A percentile compares a stretch with the other conserved stretches of the same genome.
phyloP scores from a whole-genome alignment of 2,888 invertebrate genomes.

The Oithona nana region DNA sequence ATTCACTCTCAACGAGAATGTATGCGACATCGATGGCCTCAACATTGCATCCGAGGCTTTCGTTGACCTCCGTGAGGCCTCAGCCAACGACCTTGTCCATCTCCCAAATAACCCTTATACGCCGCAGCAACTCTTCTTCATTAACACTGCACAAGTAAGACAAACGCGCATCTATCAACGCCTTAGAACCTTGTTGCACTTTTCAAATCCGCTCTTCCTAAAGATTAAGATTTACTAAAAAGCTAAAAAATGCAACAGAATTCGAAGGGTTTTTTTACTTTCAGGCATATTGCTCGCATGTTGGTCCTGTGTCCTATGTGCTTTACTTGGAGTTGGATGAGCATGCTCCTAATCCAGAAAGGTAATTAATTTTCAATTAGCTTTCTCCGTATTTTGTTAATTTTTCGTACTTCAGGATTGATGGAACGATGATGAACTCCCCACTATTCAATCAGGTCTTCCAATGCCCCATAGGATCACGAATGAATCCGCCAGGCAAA shows the following conservation, averaged over 20 bases:
- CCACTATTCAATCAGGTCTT: conserved; percentile 3
- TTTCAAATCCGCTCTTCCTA: no score
- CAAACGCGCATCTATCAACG: no score
- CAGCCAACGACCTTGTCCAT: conserved; percentile 1
- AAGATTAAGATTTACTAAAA: no score
- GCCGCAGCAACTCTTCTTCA: conserved; percentile 9
- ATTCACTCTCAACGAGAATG: conserved; percentile 9
- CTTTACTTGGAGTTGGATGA: conserved; percentile 14
- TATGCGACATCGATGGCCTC: conserved; percentile 12
- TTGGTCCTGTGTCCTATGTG: conserved; percentile 14
- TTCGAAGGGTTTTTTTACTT: conserved; percentile 1
- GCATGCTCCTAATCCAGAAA: conserved; percentile 14
- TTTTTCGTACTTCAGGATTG: neutral
- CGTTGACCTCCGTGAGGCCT: neutral
- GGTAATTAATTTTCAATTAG: neutral
- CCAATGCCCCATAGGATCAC: conserved; percentile 3
- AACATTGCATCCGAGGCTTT: conserved; percentile 3
- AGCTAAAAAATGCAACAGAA: no score
- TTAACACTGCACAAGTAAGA: conserved; percentile 9
- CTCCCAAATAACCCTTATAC: conserved; percentile 10
- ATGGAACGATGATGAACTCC: conserved; percentile 6
- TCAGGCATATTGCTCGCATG: conserved; percentile 8
- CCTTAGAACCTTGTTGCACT: no score
- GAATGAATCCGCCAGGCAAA: conserved; percentile 8
- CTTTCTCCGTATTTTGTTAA: no score